phyloP scores from a whole-genome alignment of 1,140 invertebrate species.

The Penaeus japonicus region DNA sequence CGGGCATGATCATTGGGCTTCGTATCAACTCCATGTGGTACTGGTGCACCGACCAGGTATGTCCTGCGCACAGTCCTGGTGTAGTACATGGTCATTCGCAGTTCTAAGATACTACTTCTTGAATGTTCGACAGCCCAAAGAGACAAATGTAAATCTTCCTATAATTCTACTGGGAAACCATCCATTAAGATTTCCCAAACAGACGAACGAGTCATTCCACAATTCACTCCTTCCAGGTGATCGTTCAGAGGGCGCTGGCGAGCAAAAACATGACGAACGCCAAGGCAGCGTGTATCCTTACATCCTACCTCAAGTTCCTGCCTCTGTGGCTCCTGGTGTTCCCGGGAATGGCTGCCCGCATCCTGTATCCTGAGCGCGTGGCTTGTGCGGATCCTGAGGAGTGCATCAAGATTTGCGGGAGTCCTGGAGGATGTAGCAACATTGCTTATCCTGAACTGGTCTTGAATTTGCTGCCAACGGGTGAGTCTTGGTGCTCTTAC shows the following conservation, averaged over 20 bases:
- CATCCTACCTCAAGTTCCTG: constrained; percentile 69
- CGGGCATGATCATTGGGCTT: constrained; percentile 67
- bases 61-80: neutral
- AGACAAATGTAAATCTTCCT: too few species aligned
- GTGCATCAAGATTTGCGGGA: constrained; percentile 63
- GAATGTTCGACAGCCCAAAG: too few species aligned
- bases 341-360: constrained; percentile 70
- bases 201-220: too few species aligned
- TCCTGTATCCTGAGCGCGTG: constrained; percentile 66
- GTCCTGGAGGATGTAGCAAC: constrained; percentile 67
- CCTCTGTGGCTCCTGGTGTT: constrained; percentile 70
- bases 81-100: too few species aligned
- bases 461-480: constrained; percentile 66
- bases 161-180: too few species aligned
- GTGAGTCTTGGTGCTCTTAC: constrained; percentile 54
- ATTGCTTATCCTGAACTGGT: constrained; percentile 69
- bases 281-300: constrained; percentile 69
- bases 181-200: too few species aligned
- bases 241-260: constrained; percentile 70
- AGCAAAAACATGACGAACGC: constrained; percentile 69
- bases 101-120: too few species aligned
- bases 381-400: constrained; percentile 66
- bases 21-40: constrained; percentile 69
- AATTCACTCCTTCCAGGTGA: constrained; percentile 62
- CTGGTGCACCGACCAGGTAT: constrained; percentile 69